phyloP scores from a whole-genome alignment of 1,140 invertebrate species.

The Drosophila kurseongensis region DNA sequence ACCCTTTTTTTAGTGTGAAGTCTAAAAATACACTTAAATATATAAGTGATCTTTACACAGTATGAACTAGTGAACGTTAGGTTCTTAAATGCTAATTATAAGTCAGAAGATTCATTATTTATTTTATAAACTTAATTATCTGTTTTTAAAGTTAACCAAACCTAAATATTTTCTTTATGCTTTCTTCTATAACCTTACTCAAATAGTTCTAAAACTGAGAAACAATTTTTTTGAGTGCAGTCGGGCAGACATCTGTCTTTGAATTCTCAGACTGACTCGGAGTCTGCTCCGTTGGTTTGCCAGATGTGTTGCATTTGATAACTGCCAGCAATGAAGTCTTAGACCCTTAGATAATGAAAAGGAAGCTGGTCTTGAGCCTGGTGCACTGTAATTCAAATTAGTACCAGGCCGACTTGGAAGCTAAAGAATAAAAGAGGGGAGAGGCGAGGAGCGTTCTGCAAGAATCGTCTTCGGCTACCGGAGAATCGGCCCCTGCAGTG shows the following conservation, averaged over 20 bases:
- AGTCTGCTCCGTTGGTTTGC: constrained; percentile 19
- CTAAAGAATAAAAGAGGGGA: constrained; percentile 3
- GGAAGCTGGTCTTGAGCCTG: constrained; percentile 53
- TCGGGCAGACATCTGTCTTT: constrained; percentile 15
- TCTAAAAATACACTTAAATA: too few relatives aligned
- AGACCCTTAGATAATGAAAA: constrained; percentile 81
- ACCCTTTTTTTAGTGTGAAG: too few relatives aligned
- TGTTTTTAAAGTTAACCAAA: too few relatives aligned
- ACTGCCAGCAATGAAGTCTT: constrained; percentile 68
- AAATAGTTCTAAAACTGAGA: neutral
- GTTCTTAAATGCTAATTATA: too few relatives aligned
- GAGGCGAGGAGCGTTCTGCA: constrained; percentile 1
- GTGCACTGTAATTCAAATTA: constrained; percentile 69
- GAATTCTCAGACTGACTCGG: constrained; percentile 10
- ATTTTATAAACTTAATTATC: too few relatives aligned
- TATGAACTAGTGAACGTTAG: too few relatives aligned
- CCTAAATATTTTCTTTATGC: too few relatives aligned
- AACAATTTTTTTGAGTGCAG: neutral
- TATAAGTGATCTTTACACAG: too few relatives aligned
- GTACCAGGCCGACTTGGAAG: constrained; percentile 46
- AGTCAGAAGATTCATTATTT: too few relatives aligned
- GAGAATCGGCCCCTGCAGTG: constrained; percentile 36
- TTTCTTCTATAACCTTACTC: too few relatives aligned
- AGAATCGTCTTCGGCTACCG: constrained; percentile 46
- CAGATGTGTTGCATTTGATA: constrained; percentile 80